These are phyloP conservation scores for Lasioglossum oenotherae DNA, from an alignment of 2,888 invertebrate genomes.

Conservation along the genomic window DNA sequence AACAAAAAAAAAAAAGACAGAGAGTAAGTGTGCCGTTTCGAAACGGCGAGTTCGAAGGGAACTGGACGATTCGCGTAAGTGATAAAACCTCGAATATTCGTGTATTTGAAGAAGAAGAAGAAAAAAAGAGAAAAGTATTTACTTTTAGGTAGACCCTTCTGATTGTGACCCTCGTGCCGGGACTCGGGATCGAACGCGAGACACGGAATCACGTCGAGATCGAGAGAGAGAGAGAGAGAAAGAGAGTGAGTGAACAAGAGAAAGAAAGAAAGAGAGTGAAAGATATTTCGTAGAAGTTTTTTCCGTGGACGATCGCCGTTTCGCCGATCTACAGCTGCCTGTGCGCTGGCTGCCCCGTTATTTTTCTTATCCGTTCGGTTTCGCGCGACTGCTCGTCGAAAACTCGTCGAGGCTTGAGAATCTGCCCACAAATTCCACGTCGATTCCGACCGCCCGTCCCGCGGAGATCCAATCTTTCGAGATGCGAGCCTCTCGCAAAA, in stretches of 20 bases:
- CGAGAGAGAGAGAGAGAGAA: background rate
- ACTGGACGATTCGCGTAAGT: constrained; percentile 68
- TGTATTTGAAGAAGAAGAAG: constrained; percentile 37
- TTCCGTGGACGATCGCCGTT: constrained; percentile 5
- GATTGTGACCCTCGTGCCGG: constrained; percentile 64
- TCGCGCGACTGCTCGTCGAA: constrained; percentile 14
- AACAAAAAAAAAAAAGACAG: background rate
- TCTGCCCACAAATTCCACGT: background rate
- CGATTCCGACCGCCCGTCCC: constrained; percentile 11
- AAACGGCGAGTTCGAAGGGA: constrained; percentile 67
- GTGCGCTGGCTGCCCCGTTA: background rate
- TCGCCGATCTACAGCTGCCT: constrained; percentile 10
- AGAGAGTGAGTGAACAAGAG: background rate
- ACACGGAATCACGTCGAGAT: constrained; percentile 8
- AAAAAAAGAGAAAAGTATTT: constrained; percentile 10
- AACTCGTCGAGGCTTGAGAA: constrained; percentile 1
- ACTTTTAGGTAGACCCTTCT: constrained; percentile 65
- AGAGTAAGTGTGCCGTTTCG: constrained; percentile 50
- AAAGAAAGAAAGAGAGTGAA: background rate
- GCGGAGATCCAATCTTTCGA: constrained; percentile 24
- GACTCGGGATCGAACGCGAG: constrained; percentile 25
- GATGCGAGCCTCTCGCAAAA: background rate
- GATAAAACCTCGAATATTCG: constrained; percentile 51
- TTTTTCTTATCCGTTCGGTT: constrained; percentile 13
- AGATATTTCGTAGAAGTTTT: background rate